A percentile compares a stretch with the other conserved stretches of the same genome.
Conservation (phyloP, 2,797 vertebrate genomes). For the Chaunax sp. region DNA sequence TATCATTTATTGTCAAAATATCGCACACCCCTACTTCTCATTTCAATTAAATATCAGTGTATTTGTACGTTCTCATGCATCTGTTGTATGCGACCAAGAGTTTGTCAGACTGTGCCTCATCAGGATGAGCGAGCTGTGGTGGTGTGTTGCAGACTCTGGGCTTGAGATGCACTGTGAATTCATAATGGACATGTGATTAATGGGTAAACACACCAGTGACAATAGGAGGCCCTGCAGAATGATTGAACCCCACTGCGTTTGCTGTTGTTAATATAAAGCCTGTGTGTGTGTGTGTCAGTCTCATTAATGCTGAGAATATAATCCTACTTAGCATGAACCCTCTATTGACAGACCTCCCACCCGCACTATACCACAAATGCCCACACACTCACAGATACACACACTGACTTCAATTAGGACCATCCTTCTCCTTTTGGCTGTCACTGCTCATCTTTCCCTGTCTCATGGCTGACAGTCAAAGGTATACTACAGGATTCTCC, state of each 20-base stretch:
- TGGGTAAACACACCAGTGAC: slow-evolving; percentile 41
- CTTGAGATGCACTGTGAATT: slow-evolving; percentile 44
- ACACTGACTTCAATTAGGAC: slow-evolving; percentile 21
- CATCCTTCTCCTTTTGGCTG: neutral
- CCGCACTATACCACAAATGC: neutral
- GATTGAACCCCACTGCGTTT: slow-evolving; percentile 43
- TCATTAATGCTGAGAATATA: slow-evolving; percentile 17
- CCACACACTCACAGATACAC: neutral
- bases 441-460: slow-evolving; percentile 29
- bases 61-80: too few species aligned
- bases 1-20: too few species aligned
- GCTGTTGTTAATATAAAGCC: slow-evolving; percentile 24
- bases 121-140: neutral
- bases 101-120: neutral
- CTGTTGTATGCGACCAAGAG: too few species aligned
- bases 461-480: slow-evolving; percentile 15
- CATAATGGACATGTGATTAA: slow-evolving; percentile 59
- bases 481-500: too few species aligned
- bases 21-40: too few species aligned
- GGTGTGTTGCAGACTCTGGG: slow-evolving; percentile 25
- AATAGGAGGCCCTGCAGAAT: slow-evolving; percentile 33
- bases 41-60: too few species aligned
- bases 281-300: slow-evolving; percentile 2
- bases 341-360: slow-evolving; percentile 16
- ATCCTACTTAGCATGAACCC: slow-evolving; percentile 35